These are phyloP conservation scores for Tryphoninae sp. DNA, from an alignment of 2,888 invertebrate species.

Conservation along the genomic window DNA sequence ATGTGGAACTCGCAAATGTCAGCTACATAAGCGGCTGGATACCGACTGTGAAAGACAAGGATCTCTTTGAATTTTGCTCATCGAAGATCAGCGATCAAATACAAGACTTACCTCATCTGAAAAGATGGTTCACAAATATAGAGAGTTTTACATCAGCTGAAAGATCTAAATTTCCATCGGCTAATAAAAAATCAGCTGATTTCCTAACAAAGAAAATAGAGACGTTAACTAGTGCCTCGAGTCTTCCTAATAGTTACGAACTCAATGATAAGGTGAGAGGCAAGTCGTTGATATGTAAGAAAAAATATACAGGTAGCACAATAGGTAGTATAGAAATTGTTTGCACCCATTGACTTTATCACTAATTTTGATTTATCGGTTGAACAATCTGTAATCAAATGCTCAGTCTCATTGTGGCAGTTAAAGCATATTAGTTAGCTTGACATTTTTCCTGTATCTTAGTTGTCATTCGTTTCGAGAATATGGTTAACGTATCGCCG, in stretches of 20 bases:
- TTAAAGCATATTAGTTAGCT: conserved; percentile 68
- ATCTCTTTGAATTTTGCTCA: conserved; percentile 78
- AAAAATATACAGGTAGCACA: conserved; percentile 52
- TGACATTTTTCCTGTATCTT: conserved; percentile 71
- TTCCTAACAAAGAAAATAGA: conserved; percentile 71
- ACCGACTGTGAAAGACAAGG: conserved; percentile 83
- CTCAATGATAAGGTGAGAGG: conserved; percentile 77
- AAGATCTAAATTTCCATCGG: conserved; percentile 80
- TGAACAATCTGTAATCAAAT: background rate
- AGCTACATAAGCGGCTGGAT: conserved; percentile 84
- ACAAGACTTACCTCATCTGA: conserved; percentile 82
- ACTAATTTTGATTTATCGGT: too few species aligned
- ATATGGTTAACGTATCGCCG: conserved; percentile 75
- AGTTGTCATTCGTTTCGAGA: conserved; percentile 74
- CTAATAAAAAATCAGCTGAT: conserved; percentile 79
- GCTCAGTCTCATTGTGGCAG: conserved; percentile 67
- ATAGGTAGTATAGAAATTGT: conserved; percentile 59
- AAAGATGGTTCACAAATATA: conserved; percentile 85
- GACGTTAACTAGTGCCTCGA: conserved; percentile 58
- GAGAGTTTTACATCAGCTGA: conserved; percentile 84
- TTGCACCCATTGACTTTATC: conserved; percentile 26
- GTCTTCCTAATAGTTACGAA: conserved; percentile 52
- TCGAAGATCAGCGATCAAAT: conserved; percentile 75
- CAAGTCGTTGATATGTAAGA: conserved; percentile 60
- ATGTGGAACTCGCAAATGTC: conserved; percentile 82